These are phyloP conservation scores for Prosapia bicincta DNA, from an alignment of 2,888 invertebrate genomes.

Conservation along the genomic window DNA sequence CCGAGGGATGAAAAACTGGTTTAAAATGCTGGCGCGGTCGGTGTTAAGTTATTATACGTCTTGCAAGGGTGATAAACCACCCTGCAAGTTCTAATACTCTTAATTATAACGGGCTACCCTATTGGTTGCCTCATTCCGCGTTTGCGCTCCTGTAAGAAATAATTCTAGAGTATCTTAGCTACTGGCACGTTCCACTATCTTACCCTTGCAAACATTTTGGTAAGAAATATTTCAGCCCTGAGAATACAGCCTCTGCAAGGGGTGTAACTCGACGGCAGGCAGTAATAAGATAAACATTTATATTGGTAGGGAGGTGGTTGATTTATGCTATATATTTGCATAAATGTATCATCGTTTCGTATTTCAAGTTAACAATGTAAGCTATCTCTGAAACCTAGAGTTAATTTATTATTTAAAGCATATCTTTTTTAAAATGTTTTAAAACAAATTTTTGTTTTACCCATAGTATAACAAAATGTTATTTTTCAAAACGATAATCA, in stretches of 20 bases:
- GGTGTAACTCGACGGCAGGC: not conserved
- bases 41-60: conserved; percentile 1
- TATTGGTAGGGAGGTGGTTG: not conserved
- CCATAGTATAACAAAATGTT: too few relatives aligned
- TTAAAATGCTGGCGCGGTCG: conserved; percentile 18
- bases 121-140: conserved; percentile 27
- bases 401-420: too few relatives aligned
- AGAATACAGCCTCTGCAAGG: not conserved
- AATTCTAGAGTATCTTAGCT: conserved; percentile 8
- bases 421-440: too few relatives aligned
- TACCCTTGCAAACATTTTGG: not conserved
- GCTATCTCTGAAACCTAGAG: too few relatives aligned
- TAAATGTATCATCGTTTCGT: not conserved
- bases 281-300: not conserved
- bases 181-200: not conserved
- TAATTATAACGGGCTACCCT: conserved; percentile 30
- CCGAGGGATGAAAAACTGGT: conserved; percentile 13
- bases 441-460: too few relatives aligned
- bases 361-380: too few relatives aligned
- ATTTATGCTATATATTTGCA: not conserved
- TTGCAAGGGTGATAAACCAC: conserved; percentile 24
- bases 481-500: too few relatives aligned
- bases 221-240: not conserved
- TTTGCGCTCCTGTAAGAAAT: conserved; percentile 27
- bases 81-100: conserved; percentile 31